phyloP scores from a whole-genome alignment of 1,140 invertebrate genomes.

The Myzus persicae region DNA sequence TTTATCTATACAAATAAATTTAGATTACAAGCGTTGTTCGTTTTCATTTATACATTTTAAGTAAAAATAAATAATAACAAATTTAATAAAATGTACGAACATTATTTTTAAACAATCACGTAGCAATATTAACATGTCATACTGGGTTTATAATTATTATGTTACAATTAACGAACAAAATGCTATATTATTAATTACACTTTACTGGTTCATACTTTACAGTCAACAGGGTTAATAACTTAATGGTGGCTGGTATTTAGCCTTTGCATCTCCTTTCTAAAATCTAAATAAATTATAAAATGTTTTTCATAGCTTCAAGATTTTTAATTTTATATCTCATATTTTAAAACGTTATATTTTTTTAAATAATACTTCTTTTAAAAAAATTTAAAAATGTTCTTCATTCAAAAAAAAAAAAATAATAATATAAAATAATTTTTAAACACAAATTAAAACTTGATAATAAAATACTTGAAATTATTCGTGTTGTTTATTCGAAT shows the following conservation, averaged over 20 bases:
- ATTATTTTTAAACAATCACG: neutral
- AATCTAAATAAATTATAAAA: neutral
- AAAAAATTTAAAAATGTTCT: neutral
- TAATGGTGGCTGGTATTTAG: neutral
- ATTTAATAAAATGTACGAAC: neutral
- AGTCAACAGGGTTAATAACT: neutral
- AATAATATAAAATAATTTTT: neutral
- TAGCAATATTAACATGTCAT: neutral
- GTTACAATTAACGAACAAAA: neutral
- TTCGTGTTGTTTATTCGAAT: too few species aligned
- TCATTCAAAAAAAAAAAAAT: neutral
- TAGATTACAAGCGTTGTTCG: neutral
- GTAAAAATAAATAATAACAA: neutral
- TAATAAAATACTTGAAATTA: too few species aligned
- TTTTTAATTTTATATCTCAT: too few species aligned
- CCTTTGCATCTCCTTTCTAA: neutral
- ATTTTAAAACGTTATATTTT: neutral
- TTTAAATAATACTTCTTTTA: neutral
- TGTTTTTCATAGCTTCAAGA: too few species aligned
- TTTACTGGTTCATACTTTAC: neutral
- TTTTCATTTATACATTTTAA: neutral
- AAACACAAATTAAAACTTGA: neutral
- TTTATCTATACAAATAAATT: neutral
- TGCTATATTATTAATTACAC: neutral
- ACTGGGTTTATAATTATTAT: neutral